Base-by-base conservation (phyloP, 2,113 vertebrate genomes). In the Eleginops maclovinus region DNA sequence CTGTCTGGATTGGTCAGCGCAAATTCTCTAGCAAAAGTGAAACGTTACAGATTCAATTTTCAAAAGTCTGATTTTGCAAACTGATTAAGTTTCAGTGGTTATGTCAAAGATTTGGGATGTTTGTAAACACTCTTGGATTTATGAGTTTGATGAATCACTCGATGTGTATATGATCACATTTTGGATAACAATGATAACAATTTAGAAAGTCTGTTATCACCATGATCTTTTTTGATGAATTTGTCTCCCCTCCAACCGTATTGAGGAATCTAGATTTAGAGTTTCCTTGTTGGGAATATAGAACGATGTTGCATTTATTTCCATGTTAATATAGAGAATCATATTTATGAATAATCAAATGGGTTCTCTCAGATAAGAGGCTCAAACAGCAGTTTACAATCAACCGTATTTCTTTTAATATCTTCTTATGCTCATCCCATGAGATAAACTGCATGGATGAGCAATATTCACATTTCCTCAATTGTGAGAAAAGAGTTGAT, bases 11-110 rank as follows among this genome's bases (percentile, higher is more conserved):
- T 50, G 51, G 4, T 59, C 8, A 1, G 26, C 44, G 19, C 31
- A 36, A 40, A 54, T 73, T 11, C 61, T 28, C 12, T 22, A 26
- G n/a, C 11, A 21, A 47, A n/a, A 68, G 49, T 62, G 26, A 72
- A 47, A 16, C 0, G 43, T 41, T 31, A 22, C 19, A 60, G 53
- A 44, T 51, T 72, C 4, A 19, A 17, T 53, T 68, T 46, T 61
- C 2, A 4, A 62, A 47, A 22, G 9, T 13, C n/a, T 8, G 10
- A 21, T 49, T 19, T 63, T 44, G 8, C 7, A 11, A 54, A 12
- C 13, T 24, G n/a, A 56, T 75, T 40, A 12, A 63, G 11, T 26
- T 55, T 16, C 16, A 24, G 28, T 24, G 67, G 36, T 53, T 24
- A 55, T 40, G 16, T 61, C 55, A 78, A 22, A 44, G 6, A 54